Evolutionary conservation across 2,113 vertebrate species (phyloP).

Genomic region (Strix aluco): DNA sequence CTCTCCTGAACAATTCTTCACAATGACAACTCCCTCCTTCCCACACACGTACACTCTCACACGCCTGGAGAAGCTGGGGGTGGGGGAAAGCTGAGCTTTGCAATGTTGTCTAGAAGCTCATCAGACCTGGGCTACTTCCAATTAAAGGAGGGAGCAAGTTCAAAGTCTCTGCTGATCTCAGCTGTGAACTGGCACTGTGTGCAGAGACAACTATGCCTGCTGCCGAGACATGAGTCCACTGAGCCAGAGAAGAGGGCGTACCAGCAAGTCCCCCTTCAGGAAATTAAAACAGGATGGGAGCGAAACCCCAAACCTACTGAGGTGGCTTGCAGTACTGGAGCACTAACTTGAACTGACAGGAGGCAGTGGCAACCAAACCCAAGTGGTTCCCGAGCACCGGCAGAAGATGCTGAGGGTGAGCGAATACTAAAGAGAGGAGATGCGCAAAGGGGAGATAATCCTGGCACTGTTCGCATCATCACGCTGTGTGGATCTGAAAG

Average conservation of each 20-base stretch:
- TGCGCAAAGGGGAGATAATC: not conserved
- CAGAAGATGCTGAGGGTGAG: not conserved
- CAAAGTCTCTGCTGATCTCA: constrained; percentile 14
- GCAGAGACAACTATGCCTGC: not conserved
- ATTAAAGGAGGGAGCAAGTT: constrained; percentile 9
- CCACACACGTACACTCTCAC: constrained; percentile 6
- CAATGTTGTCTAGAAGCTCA: constrained; percentile 29
- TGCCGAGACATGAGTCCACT: not conserved
- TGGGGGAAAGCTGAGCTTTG: constrained; percentile 39
- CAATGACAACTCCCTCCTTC: constrained; percentile 48
- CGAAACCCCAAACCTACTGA: not conserved
- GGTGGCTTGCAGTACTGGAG: not conserved
- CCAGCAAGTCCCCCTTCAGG: not conserved
- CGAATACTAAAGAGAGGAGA: not conserved
- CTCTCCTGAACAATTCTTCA: constrained; percentile 31
- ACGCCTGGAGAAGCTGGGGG: not conserved
- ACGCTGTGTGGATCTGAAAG: not conserved
- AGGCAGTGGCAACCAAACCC: not conserved
- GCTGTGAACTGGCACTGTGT: not conserved
- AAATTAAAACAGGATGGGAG: not conserved
- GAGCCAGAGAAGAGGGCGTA: not conserved
- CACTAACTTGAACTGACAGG: not conserved
- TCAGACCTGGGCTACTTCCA: not conserved
- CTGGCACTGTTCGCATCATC: not conserved
- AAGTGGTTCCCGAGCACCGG: not conserved